Percentiles rank a stretch among this genome's conserved stretches.
Conservation (phyloP, 2,888 invertebrate genomes). For the Pomacea canaliculata region DNA sequence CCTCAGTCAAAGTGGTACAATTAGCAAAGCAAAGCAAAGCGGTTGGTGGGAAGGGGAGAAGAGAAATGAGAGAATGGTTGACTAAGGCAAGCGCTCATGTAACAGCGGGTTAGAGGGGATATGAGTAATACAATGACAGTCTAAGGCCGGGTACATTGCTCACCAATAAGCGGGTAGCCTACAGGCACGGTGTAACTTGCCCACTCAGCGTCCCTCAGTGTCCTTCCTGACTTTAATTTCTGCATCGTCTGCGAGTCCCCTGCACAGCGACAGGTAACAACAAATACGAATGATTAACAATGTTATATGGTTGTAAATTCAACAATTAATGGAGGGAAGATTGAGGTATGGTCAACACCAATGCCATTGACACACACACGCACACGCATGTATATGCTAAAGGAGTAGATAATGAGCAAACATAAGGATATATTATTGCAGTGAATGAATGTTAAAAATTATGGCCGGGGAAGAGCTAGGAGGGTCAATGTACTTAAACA, state of each 20-base stretch:
- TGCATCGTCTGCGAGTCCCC: constrained; percentile 49
- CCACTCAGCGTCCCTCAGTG: constrained; percentile 53
- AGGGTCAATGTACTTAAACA: too few relatives aligned
- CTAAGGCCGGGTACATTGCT: background rate
- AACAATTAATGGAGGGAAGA: too few relatives aligned
- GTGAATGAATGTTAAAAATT: background rate
- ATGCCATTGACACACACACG: too few relatives aligned
- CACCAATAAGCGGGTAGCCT: constrained; percentile 48
- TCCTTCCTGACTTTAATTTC: constrained; percentile 40
- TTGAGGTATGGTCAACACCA: too few relatives aligned
- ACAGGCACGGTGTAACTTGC: constrained; percentile 49
- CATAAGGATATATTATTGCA: too few relatives aligned
- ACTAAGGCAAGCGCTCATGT: background rate
- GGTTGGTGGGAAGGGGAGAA: background rate
- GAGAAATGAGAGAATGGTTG: background rate
- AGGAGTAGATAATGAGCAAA: background rate
- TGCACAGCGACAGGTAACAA: constrained; percentile 22
- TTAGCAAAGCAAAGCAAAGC: background rate
- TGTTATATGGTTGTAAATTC: too few relatives aligned
- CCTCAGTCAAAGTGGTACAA: background rate
- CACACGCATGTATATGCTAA: too few relatives aligned
- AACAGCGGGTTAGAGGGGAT: background rate
- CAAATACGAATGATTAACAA: too few relatives aligned
- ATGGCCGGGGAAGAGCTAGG: background rate
- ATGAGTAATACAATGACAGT: background rate